Evolutionary conservation across 2,113 vertebrate species (phyloP), one percentile per base, ranked within the genome.

Genomic region (Pionites leucogaster): DNA sequence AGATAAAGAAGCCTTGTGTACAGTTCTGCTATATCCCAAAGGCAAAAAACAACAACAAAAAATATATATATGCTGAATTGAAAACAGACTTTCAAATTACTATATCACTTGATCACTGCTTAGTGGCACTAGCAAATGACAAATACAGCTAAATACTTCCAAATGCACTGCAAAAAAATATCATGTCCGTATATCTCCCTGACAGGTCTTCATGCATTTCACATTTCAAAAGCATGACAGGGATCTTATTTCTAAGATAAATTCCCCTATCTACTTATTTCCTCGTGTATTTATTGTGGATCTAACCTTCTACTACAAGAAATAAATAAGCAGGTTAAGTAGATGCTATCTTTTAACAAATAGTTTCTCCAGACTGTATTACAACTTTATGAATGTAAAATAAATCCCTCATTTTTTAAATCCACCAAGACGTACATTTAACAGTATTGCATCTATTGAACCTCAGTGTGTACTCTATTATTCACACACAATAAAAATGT

Each of bases 241-340:
- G 97, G 98, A 98, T 98, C 98, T 98, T 98, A 99, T 99, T 99
- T 98, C 97, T 97, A 98, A 98, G 98, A 99, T 99, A 98, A 98
- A 98, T 97, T 98, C 98, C 97, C 95, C 98, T 98, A 98, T 98
- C 98, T 98, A 97, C 97, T 98, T 98, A 98, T 98, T 98, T 98
- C 98, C 97, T 95, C 92, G 42, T 96, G 97, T 99, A 99, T 99
- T 99, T 99, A 99, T 98, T 99, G 98, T 98, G 97, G 96, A 97
- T 98, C 98, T 98, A 98, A 98, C 94, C 97, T 98, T 98, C 98
- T 97, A 98, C 98, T 97, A 98, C 97, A 98, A 98, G 98, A 99
- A 98, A 99, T 99, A 99, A 99, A 99, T 99, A 99, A 99, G 98
- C 98, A 98, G 98, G 98, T 98, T 99, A 99, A 99, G 98, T 98